These are phyloP conservation scores for Caenorhabditis latens DNA, from an alignment of 1,140 invertebrate species.

Conservation along the genomic window DNA sequence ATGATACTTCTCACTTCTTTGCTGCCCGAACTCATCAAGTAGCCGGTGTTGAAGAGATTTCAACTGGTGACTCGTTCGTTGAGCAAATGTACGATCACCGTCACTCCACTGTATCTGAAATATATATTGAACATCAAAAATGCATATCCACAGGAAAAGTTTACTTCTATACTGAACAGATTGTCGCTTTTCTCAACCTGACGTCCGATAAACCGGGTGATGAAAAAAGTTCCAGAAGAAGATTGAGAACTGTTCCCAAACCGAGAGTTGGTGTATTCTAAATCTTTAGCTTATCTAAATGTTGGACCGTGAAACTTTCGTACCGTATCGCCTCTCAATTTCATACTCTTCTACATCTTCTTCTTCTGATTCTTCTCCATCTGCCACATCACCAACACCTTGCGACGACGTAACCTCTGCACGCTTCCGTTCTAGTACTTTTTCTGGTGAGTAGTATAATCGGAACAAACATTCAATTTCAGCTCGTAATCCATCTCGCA, in stretches of 20 bases:
- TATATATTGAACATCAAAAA: background rate
- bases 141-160: too few relatives aligned
- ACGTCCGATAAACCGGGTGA: conserved; percentile 18
- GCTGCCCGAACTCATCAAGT: conserved; percentile 57
- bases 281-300: background rate
- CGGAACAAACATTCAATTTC: conserved; percentile 8
- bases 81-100: conserved; percentile 46
- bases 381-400: background rate
- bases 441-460: background rate
- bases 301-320: background rate
- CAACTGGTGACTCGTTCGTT: conserved; percentile 16
- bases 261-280: too few relatives aligned
- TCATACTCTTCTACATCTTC: background rate
- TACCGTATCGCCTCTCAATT: background rate
- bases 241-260: background rate
- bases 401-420: background rate
- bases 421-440: background rate
- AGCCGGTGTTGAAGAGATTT: conserved; percentile 50
- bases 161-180: conserved; percentile 3
- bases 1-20: conserved; percentile 45
- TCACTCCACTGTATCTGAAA: conserved; percentile 61
- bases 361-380: background rate
- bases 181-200: conserved; percentile 36
- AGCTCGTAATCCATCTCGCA: background rate
- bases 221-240: background rate